Evolutionary conservation across 35 echinoderm and acorn worm species (phyloP).

Genomic region (Heliocidaris erythrogramma): DNA sequence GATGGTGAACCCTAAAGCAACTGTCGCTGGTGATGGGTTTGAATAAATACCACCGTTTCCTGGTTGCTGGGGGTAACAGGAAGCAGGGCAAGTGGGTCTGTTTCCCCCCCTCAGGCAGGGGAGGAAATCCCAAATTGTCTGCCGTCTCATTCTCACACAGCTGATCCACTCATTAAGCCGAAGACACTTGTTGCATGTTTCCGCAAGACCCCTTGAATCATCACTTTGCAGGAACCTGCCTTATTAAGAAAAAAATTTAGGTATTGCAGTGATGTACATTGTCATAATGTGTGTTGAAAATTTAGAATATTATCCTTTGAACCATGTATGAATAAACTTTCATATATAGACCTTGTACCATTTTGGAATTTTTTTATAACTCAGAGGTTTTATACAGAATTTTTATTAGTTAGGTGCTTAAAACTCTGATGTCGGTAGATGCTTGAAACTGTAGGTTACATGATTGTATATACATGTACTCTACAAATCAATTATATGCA

Average conservation of each 20-base stretch:
- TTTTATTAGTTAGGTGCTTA: no score
- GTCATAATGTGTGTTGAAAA: background rate
- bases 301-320: no score
- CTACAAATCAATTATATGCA: no score
- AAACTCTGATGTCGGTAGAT: no score
- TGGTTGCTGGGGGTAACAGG: constrained; percentile 5
- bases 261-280: background rate
- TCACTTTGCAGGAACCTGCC: background rate
- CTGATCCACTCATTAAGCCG: background rate
- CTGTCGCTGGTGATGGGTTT: background rate
- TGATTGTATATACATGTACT: no score
- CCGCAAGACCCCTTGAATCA: background rate
- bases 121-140: background rate
- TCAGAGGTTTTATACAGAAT: no score
- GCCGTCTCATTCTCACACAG: background rate
- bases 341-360: no score
- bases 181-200: background rate
- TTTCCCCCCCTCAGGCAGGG: background rate
- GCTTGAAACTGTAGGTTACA: no score
- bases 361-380: no score
- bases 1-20: background rate
- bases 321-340: no score
- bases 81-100: background rate
- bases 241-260: background rate
- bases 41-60: background rate